These are phyloP conservation scores for Prunella fulvescens DNA, from an alignment of 2,113 vertebrate genomes.

Conservation along the genomic window DNA sequence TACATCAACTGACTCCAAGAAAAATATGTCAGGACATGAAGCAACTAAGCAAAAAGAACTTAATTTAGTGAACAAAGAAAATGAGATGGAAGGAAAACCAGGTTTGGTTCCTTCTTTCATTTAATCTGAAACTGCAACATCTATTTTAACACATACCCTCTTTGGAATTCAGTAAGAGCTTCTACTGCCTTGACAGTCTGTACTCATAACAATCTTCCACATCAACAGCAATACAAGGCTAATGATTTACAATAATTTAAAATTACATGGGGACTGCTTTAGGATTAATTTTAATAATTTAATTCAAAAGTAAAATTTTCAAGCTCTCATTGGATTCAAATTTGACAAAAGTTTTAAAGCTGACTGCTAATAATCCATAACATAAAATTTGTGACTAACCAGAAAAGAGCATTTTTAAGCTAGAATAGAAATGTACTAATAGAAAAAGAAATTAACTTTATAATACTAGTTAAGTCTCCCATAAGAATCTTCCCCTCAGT, in stretches of 20 bases:
- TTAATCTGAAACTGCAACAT: neutral
- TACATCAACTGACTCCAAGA: neutral
- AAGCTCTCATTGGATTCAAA: neutral
- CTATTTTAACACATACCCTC: neutral
- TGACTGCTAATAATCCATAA: neutral
- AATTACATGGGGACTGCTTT: neutral
- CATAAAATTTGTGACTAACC: neutral
- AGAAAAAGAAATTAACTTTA: neutral
- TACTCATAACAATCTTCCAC: neutral
- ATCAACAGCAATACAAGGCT: neutral
- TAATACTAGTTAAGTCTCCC: neutral
- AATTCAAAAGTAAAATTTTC: neutral
- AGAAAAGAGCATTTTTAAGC: neutral
- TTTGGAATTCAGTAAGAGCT: neutral
- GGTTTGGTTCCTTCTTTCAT: neutral
- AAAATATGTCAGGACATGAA: neutral
- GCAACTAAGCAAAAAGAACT: neutral
- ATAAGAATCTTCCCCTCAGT: neutral
- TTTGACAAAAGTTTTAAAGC: neutral
- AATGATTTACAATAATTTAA: neutral
- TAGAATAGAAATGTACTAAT: neutral
- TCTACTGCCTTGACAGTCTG: neutral
- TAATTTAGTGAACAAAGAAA: neutral
- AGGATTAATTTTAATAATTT: neutral
- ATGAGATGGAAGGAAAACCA: neutral